Base-by-base conservation (phyloP, 2,797 vertebrate species). In the Morus bassanus region DNA sequence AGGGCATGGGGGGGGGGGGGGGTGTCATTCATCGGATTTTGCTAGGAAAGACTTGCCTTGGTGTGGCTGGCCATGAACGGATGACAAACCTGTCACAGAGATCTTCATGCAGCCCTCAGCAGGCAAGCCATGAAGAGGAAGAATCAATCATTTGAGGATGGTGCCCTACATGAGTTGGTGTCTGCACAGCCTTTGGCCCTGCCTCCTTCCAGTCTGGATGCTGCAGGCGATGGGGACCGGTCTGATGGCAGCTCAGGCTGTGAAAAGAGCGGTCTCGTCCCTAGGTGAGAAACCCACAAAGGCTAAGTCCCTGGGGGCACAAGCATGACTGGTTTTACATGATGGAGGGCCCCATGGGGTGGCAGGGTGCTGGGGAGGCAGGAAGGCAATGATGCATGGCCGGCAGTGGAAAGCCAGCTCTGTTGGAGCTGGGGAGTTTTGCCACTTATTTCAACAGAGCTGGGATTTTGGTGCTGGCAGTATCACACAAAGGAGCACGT, bases 321-420 rank as follows among this genome's bases (percentile, higher is more conserved):
- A 30, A 39, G 51, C 18, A 23, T 3, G 8, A 18, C 37, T 45
- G 2, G 15, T 56, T 88, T 57, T 76, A 21, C 1, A 1, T 53
- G 48, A 18, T 1, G 5, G 41, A 15, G 5, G 10, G 1, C 13
- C 31, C 24, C 0, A 0, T 6, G 18, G 48, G 3, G 46, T 60
- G 56, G 15, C 48, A 72, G 31, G 21, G n/a, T 68, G 14, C 56
- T 83, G 51, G 33, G 21, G 4, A 67, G 10, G 45, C 64, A 77
- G 64, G 68, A 70, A 74, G 18, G 39, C 0, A 10, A 25, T 45
- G 0, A 0, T 0, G 0, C 2, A 1, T 83, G 33, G 18, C 51
- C 5, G 9, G 39, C 16, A 7, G 28, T 13, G 13, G 46, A n/a
- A 88, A 53, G 10, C 11, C 46, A 72, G 18, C 31, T 85, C 57